Conservation (phyloP, 2,113 vertebrate species). For the Chamaetylas fuelleborni region DNA sequence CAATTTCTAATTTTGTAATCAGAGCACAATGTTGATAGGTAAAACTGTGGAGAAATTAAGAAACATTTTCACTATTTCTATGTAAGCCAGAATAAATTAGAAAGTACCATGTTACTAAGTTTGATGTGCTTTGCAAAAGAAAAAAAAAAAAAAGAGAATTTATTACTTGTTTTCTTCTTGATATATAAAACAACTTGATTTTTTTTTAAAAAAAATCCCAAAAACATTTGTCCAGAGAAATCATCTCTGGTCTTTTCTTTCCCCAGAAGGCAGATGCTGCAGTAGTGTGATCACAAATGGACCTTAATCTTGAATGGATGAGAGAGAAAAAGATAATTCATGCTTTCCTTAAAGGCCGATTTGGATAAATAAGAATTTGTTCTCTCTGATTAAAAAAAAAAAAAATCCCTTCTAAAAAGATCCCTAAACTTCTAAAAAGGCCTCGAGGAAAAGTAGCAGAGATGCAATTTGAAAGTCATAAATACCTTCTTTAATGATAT, state of each 20-base stretch:
- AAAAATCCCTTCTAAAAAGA: neutral
- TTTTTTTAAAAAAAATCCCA: no score
- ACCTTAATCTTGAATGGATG: neutral
- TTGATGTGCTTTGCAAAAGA: neutral
- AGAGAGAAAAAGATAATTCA: neutral
- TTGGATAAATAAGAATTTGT: conserved; percentile 21
- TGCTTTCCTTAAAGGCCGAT: neutral
- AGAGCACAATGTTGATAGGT: neutral
- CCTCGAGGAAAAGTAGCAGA: neutral
- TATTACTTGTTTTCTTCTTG: neutral
- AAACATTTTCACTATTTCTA: neutral
- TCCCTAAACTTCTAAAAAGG: neutral
- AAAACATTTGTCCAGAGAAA: conserved; percentile 8
- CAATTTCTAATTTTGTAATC: neutral
- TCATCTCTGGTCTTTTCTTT: neutral
- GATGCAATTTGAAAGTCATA: neutral
- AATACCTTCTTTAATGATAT: neutral
- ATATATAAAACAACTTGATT: neutral
- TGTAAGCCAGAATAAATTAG: neutral
- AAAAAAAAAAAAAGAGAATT: neutral
- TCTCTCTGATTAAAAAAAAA: neutral
- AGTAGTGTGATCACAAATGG: neutral
- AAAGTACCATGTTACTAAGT: neutral
- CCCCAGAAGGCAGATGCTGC: neutral
- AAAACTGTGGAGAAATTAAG: neutral